Evolutionary conservation across 2,797 vertebrate species (phyloP), one percentile per base, ranked within the genome.

Genomic region (Takifugu ocellatus): DNA sequence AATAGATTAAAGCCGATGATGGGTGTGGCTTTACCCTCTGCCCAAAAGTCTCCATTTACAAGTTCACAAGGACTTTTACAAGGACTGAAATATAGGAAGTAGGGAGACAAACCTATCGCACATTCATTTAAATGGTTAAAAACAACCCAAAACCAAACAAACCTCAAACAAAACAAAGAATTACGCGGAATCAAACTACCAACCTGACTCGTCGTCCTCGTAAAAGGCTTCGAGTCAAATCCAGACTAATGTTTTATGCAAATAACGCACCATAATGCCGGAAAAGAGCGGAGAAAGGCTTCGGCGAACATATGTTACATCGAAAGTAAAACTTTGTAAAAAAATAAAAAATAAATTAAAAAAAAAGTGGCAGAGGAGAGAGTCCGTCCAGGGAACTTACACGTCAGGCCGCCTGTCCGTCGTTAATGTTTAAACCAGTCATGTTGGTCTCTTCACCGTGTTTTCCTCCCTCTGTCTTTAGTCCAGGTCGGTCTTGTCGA

Each of bases 1-100:
- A n/a, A n/a, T 9, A 21, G 6, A 21, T 46, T 48, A 25, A 53
- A 53, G 65, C 67, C 49, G 51, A 51, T 48, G 60, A 43, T 57
- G 88, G 87, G 87, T 79, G 88, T n/a, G 87, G 84, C 86, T 79
- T 80, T 81, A 72, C 83, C 81, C 74, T 81, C 54, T 66, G 65
- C 68, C 60, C 79, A 76, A 54, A 25, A 63, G 63, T 63, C 54
- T 75, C 73, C 70, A 74, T 84, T 81, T 79, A 66, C 64, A 70
- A 82, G 61, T 81, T 82, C 24, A 75, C 29, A 48, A 21, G 21
- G 21, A 21, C 21, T 21, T 21, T 21, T 59, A 56, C 73, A 76
- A 16, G 16, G 47, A 43, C 27, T 31, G 6, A 55, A 5, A 46
- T 15, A 27, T 15, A 25, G 68, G 49, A 65, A 17, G 25, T 29